phyloP scores from a whole-genome alignment of 2,888 invertebrate species.

The Chironomus riparius region DNA sequence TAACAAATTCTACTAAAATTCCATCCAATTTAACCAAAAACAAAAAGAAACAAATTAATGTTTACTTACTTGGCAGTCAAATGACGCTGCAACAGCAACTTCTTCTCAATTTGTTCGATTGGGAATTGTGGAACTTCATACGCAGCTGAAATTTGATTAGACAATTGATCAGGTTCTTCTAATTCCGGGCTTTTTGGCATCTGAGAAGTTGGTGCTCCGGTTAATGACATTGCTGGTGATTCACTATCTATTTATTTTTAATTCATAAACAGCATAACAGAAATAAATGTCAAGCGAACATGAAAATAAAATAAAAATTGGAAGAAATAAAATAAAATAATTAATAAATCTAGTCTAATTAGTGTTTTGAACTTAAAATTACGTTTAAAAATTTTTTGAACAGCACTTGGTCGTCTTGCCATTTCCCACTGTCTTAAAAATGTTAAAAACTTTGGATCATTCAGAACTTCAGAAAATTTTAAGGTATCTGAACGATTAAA shows the following conservation, averaged over 20 bases:
- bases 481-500: constrained; percentile 15
- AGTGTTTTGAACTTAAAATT: not conserved
- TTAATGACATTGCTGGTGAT: constrained; percentile 25
- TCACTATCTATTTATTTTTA: constrained; percentile 7
- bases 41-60: not conserved
- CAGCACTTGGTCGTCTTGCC: not conserved
- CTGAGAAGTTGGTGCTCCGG: not conserved
- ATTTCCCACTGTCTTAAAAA: constrained; percentile 16
- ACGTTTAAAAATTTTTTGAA: not conserved
- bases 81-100: constrained; percentile 79
- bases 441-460: not conserved
- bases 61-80: constrained; percentile 73
- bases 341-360: not conserved
- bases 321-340: not conserved
- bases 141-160: constrained; percentile 87
- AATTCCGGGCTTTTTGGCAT: constrained; percentile 15
- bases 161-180: constrained; percentile 43
- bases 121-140: constrained; percentile 98
- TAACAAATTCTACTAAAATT: not conserved
- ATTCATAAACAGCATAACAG: not conserved
- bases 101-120: constrained; percentile 93
- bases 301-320: not conserved
- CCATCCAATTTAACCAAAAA: not conserved
- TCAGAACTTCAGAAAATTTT: constrained; percentile 7
- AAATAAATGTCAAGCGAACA: not conserved